These are phyloP conservation scores for Tamias sibiricus DNA, from an alignment of 2,113 vertebrate species.

Conservation along the genomic window DNA sequence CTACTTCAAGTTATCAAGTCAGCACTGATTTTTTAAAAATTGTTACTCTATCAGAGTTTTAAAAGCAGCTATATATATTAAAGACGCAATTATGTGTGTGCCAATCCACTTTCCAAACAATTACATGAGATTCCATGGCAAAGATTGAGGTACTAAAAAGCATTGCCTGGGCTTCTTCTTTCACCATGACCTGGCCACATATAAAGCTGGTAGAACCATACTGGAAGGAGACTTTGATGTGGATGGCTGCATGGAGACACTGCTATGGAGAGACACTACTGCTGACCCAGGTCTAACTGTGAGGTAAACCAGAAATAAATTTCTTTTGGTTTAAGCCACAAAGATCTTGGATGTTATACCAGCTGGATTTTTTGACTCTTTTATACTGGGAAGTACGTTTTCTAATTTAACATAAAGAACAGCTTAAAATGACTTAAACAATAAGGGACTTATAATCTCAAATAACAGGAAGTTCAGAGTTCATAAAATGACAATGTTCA, in stretches of 20 bases:
- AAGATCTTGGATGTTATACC: background rate
- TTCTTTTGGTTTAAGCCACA: background rate
- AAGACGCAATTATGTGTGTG: background rate
- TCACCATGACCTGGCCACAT: background rate
- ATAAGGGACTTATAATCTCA: background rate
- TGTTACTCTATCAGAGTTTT: background rate
- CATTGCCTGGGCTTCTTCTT: background rate
- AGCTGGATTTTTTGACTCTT: background rate
- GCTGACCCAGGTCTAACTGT: background rate
- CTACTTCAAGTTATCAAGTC: background rate
- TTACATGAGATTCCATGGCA: background rate
- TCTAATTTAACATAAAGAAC: background rate
- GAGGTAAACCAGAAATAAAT: background rate
- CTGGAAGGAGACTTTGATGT: background rate
- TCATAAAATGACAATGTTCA: background rate
- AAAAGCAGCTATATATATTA: background rate
- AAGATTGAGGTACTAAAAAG: background rate
- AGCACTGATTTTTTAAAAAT: background rate
- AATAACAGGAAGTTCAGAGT: background rate
- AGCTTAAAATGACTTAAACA: background rate
- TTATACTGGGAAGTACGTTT: background rate
- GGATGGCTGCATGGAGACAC: fast-evolving
- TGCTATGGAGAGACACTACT: background rate
- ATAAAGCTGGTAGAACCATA: background rate
- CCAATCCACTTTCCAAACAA: background rate